Base-by-base conservation (phyloP, 2,888 invertebrate genomes). In the Brenthis ino region DNA sequence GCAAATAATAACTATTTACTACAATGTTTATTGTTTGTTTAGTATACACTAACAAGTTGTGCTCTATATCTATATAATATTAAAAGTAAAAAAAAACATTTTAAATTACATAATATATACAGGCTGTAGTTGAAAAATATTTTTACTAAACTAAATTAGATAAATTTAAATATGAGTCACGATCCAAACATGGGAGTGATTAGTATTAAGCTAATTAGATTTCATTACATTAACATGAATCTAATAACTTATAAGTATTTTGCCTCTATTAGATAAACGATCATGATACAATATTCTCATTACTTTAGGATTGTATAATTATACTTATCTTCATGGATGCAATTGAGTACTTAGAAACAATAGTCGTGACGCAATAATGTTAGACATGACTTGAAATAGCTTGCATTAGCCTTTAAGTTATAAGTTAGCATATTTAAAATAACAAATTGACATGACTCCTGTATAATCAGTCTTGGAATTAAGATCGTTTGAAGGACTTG, bases 401-500 rank as follows among this genome's bases (percentile, higher is more conserved):
- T 82, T 79, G 80, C 80, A 79, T 80, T 84, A 78, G 79, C 81
- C 76, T 75, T 71, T 70, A 78, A 83, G 83, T 82, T 86, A 85
- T 85, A 84, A 79, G 80, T 80, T 83, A 82, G 82, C 82, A 85
- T 83, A 85, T 84, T 86, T 87, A 83, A 85, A 85, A 85, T 85
- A 85, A 87, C 85, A 87, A 87, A 89, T 87, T 83, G 85, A 83
- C 84, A 81, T 85, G 82, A 83, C 81, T 80, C 77, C 74, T 74
- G 74, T 74, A 76, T 82, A 84, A 85, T 84, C 82, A 80, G 80
- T 81, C 80, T 80, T 75, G 70, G 76, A 82, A 80, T 77, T 82
- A 84, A 87, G 86, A 87, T 85, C 80, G 83, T 83, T 81, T 82
- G 84, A 88, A 88, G 88, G 87, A 86, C 86, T 79, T 74, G 76